phyloP scores from a whole-genome alignment of 1,140 invertebrate species.

The Ectropis grisescens region DNA sequence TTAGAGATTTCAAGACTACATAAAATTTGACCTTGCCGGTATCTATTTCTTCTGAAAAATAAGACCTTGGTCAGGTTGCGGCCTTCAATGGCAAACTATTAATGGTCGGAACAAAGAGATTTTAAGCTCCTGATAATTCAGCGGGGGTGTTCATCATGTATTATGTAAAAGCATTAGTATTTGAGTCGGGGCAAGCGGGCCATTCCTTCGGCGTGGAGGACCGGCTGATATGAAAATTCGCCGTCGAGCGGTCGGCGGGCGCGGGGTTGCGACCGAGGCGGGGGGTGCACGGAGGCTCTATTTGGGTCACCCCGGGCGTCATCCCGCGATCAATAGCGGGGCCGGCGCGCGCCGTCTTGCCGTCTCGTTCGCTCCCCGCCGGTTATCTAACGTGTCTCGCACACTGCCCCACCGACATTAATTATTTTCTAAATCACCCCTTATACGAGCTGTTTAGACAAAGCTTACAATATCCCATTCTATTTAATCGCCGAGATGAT shows the following conservation, averaged over 20 bases:
- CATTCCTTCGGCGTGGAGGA: conserved; percentile 45
- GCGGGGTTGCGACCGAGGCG: conserved; percentile 22
- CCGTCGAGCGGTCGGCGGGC: conserved; percentile 36
- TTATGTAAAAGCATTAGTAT: conserved; percentile 48
- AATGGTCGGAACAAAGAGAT: no score
- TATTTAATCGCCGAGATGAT: conserved; percentile 2
- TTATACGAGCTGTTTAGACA: conserved; percentile 25
- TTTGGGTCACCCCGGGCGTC: conserved; percentile 68
- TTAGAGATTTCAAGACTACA: no score
- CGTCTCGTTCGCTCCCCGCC: conserved; percentile 37
- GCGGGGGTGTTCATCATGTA: conserved; percentile 25
- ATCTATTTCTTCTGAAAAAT: no score
- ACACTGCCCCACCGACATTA: conserved; percentile 45
- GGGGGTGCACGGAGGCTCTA: conserved; percentile 52
- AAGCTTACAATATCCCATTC: conserved; percentile 7
- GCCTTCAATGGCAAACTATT: no score
- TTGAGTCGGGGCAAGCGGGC: conserved; percentile 29
- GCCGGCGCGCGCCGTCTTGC: conserved; percentile 55
- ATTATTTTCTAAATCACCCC: conserved; percentile 42
- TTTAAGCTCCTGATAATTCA: conserved; percentile 32
- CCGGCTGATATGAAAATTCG: conserved; percentile 64
- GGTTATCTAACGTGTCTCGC: conserved; percentile 47
- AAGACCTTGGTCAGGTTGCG: no score
- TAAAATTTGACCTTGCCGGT: no score
- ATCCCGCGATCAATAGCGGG: conserved; percentile 59